Conservation (phyloP, 2,888 invertebrate genomes). For the Vannuccia rotundouncinata region DNA sequence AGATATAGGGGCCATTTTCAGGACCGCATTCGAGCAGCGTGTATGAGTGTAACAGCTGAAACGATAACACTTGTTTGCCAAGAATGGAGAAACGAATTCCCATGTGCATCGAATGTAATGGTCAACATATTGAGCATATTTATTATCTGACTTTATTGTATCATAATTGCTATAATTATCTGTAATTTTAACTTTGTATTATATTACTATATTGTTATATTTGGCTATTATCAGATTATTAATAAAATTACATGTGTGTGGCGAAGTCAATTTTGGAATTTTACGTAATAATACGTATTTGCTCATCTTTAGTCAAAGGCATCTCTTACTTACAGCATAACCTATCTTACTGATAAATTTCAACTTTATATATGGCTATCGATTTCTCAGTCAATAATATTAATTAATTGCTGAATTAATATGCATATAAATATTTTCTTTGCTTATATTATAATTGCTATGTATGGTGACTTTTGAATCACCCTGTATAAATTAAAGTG, state of each 20-base stretch:
- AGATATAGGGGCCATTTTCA: background rate
- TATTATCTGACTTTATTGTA: slow-evolving; percentile 9
- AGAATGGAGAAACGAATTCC: slow-evolving; percentile 1
- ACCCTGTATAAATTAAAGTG: too few relatives aligned
- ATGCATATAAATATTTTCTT: too few relatives aligned
- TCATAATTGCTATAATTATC: slow-evolving; percentile 9
- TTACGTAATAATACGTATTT: too few relatives aligned
- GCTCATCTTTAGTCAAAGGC: too few relatives aligned
- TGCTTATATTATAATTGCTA: too few relatives aligned
- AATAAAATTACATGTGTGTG: background rate
- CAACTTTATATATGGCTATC: too few relatives aligned
- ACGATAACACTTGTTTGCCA: slow-evolving; percentile 13
- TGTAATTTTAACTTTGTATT: slow-evolving; percentile 17
- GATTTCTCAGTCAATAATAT: too few relatives aligned
- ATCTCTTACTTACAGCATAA: too few relatives aligned
- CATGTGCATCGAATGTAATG: slow-evolving; percentile 20
- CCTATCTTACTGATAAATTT: too few relatives aligned
- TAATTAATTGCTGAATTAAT: too few relatives aligned
- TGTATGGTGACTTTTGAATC: too few relatives aligned
- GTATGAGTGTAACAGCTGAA: slow-evolving; percentile 15
- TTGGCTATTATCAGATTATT: background rate
- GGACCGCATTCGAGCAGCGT: slow-evolving; percentile 21
- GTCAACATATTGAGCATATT: slow-evolving; percentile 1
- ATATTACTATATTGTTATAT: background rate
- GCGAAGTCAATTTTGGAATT: too few relatives aligned